Base-by-base conservation (phyloP, 1,140 invertebrate species). In the Temnothorax longispinosus region DNA sequence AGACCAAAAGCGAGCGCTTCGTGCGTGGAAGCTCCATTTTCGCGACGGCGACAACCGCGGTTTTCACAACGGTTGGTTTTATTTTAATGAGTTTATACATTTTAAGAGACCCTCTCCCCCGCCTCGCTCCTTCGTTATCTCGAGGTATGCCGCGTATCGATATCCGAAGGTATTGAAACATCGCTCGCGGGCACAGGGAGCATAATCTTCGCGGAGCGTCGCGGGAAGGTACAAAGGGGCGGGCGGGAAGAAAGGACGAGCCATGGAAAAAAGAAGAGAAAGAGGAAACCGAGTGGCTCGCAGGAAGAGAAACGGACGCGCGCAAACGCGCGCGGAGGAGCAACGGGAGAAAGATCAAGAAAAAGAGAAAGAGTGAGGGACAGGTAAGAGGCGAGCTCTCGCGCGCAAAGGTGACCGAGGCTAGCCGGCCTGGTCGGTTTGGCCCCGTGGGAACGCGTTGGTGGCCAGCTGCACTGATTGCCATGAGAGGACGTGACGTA, bases 371-470 rank as follows among this genome's bases (percentile, higher is more conserved):
- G 82, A 77, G 60, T 5, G 56, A 81, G 87, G 62, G 84, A 67
- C 85, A 87, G 91, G 88, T 88, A 86, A 90, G 80, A 89, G 82
- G 84, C 88, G 87, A 81, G 89, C 85, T 15, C 47, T 27, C 88
- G 89, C 87, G 90, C 87, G 90, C 84, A 91, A 90, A 90, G 89
- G 89, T 77, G 87, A 90, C 87, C 89, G 89, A 91, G 58, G 88
- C 89, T 71, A 88, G 88, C 87, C 84, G 88, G 88, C 88, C 91
- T 91, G 92, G 93, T 94, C 90, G 93, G 92, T 94, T 93, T 90
- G 93, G 92, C 93, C 92, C 92, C 94, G 94, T 95, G 94, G 93
- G 94, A 95, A 95, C 93, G 94, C 94, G 94, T 94, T 94, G 94
- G 94, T 94, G 94, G 94, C 93, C 94, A 95, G 94, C 94, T 95